These are phyloP conservation scores for Ploceus nigricollis DNA, from an alignment of 2,113 vertebrate genomes.

Conservation along the genomic window DNA sequence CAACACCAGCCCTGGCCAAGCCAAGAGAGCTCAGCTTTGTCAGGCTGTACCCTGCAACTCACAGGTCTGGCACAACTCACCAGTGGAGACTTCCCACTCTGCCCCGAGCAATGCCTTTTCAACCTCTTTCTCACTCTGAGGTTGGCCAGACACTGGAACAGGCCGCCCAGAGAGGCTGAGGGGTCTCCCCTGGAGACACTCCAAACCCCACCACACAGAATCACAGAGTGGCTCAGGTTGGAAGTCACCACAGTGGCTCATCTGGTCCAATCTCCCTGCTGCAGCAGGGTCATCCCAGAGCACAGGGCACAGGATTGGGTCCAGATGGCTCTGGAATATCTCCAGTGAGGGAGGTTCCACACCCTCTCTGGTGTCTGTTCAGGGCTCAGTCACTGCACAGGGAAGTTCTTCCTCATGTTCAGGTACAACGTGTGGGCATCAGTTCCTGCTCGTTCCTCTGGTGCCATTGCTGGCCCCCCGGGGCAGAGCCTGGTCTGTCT, in stretches of 20 bases:
- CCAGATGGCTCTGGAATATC: background rate
- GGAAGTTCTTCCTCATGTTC: background rate
- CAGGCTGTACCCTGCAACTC: background rate
- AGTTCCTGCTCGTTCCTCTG: fast-evolving
- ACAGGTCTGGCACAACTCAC: background rate
- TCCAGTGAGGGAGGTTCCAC: background rate
- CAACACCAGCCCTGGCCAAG: background rate
- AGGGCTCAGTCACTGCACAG: background rate
- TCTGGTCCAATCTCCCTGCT: background rate
- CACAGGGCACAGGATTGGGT: background rate
- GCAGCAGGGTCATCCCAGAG: too few species aligned
- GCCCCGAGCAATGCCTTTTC: background rate
- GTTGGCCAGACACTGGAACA: background rate
- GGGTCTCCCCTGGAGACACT: background rate
- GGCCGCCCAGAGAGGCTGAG: background rate
- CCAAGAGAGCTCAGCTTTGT: background rate
- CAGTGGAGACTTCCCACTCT: background rate
- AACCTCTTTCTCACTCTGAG: background rate
- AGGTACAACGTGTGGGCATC: background rate
- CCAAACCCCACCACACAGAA: background rate
- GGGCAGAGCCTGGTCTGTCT: background rate
- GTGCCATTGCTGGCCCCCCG: background rate
- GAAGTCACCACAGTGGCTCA: background rate
- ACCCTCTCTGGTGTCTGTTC: background rate
- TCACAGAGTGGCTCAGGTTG: background rate